phyloP scores from a whole-genome alignment of 2,797 vertebrate species.

The Scleropages formosus region DNA sequence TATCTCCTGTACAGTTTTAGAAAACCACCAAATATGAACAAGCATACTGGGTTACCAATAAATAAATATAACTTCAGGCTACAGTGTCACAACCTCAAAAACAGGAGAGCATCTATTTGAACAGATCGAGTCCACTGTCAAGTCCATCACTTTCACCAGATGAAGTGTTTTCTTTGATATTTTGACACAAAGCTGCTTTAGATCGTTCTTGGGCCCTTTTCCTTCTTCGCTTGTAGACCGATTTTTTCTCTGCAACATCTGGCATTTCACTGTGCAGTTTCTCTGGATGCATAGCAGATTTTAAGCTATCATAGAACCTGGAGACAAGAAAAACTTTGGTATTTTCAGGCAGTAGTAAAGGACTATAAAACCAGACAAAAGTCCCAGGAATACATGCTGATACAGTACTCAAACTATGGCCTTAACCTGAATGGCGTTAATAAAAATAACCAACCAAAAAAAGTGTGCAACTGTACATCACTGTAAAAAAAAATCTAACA shows the following conservation, averaged over 20 bases:
- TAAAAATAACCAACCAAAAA: no score
- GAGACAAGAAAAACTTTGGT: constrained; percentile 13
- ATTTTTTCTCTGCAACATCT: constrained; percentile 20
- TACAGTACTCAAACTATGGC: no score
- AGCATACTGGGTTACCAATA: background rate
- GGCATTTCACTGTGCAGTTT: background rate
- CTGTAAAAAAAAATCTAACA: no score
- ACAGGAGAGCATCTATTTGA: constrained; percentile 23
- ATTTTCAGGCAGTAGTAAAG: no score
- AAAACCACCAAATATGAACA: background rate
- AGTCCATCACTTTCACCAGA: constrained; percentile 26
- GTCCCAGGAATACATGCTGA: no score
- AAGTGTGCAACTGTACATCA: no score
- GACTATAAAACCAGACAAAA: no score
- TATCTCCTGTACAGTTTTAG: background rate
- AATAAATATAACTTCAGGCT: background rate
- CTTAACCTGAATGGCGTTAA: no score
- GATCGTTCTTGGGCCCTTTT: constrained; percentile 40
- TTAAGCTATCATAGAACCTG: constrained; percentile 68
- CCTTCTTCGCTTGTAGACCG: constrained; percentile 51
- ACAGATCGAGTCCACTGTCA: constrained; percentile 28
- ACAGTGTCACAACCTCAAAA: background rate
- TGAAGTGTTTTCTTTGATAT: constrained; percentile 7
- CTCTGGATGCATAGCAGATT: constrained; percentile 53
- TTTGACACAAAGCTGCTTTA: constrained; percentile 7